Base-by-base conservation (phyloP, 2,113 vertebrate species). In the Barnardius zonarius region DNA sequence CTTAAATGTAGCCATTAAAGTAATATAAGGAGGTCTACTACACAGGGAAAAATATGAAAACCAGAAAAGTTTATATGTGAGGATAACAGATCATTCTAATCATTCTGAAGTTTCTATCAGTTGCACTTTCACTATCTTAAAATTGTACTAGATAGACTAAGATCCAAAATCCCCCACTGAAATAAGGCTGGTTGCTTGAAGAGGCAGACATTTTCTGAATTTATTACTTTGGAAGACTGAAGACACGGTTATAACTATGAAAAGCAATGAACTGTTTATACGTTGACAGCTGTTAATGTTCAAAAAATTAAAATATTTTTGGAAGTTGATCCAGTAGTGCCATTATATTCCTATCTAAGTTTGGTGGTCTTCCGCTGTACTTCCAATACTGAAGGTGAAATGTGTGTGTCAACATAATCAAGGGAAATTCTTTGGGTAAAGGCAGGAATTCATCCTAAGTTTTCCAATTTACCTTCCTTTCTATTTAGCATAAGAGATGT, bases 1-100 rank as follows among this genome's bases (percentile, higher is more conserved):
- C 49, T 92, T 95, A 88, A 95, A 96, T 86, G 52, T 87, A 93
- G 70, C 74, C 74, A 96, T 93, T 95, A 92, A 93, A 82, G 92
- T 62, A 86, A 73, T 90, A 94, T 95, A 96, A 87, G 44, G 37
- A 87, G 41, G 25, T 83, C 81, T 92, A 51, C 88, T 84, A 59
- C 74, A 77, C 27, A 73, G 67, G 69, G 51, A 52, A 87, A 80
- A 70, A 89, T 87, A 62, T 49, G 18, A 92, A 91, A 96, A 90
- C 0, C 49, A 83, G 59, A 12, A 9, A 90, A 80, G 49, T 93
- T 75, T 91, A 22, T 59, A 33, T 49, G 44, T 66, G 63, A 24
- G 49, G 28, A 54, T 73, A 64, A 46, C 44, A 85, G 55, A 93
- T 92, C 63, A 25, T 74, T 94, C 17, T 67, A 81, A 70, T 35